Base-by-base conservation (phyloP, 2,888 invertebrate genomes). In the Drosophila flavopinicola region DNA sequence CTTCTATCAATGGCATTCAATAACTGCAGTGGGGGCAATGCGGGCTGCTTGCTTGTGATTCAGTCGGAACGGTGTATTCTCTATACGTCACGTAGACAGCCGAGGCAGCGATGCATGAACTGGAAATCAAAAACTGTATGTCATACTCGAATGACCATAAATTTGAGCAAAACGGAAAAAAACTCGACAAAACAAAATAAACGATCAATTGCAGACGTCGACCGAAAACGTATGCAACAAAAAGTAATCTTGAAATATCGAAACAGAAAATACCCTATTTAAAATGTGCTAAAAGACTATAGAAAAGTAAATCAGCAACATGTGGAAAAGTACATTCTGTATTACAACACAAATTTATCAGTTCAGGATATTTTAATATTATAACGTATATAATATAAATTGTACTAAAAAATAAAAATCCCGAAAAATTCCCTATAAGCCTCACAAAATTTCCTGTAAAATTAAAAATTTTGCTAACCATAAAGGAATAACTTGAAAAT, bases 51-150 rank as follows among this genome's bases (percentile, higher is more conserved):
- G 32, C 11, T n/a, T 45, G 56, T 71, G 73, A 63, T 42, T 64
- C 44, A 60, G 42, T 29, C 25, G 6, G 2, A 37, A 52, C 54
- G 65, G 76, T 61, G 65, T 83, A 85, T 82, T 82, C 64, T 69
- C 70, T 24, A 78, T 78, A 67, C 79, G 71, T 78, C 78, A 78
- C 86, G 86, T 78, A 78, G 78, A 58, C 71, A 85, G 39, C 35
- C 5, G 20, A 13, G 9, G 1, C 11, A 20, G 5, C 35, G 11
- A 49, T 45, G 44, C 39, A 56, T 44, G 42, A 41, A 17, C 15
- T 47, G 25, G n/a, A 56, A 66, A 54, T 48, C 52, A 57, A 45
- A 63, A 48, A 32, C 58, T 51, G 20, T 39, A 60, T 66, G 68
- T 47, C 38, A 53, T n/a, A 48, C 37, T 37, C 38, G 6, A 59